Evolutionary conservation across 1,140 invertebrate species (phyloP).

Genomic region (Diachasma alloeum): DNA sequence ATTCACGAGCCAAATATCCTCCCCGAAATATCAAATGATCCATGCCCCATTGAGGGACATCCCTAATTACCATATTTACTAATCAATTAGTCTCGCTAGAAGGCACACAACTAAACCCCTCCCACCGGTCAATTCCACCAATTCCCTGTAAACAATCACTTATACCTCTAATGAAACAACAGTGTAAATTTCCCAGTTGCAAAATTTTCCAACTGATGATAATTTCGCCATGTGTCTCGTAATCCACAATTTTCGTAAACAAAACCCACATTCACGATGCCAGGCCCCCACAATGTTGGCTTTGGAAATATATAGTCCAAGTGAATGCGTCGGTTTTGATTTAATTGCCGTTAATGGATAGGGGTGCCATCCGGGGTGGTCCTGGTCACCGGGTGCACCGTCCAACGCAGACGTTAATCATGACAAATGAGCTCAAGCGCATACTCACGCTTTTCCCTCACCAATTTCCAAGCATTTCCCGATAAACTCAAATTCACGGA

Average conservation of each 20-base stretch:
- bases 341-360: constrained; percentile 19
- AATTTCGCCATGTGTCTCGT: neutral
- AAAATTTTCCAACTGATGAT: neutral
- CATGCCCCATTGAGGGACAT: neutral
- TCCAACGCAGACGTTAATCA: constrained; percentile 12
- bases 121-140: neutral
- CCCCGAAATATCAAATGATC: neutral
- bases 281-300: neutral
- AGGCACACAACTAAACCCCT: neutral
- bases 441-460: neutral
- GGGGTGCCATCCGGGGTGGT: constrained; percentile 15
- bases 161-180: neutral
- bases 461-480: neutral
- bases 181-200: neutral
- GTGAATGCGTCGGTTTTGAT: constrained; percentile 18
- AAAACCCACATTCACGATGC: neutral
- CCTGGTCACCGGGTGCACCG: neutral
- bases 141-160: neutral
- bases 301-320: neutral
- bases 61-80: neutral
- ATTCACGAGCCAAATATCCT: neutral
- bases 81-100: neutral
- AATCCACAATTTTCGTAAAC: neutral
- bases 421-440: constrained; percentile 15
- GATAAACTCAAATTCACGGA: neutral